Percentiles rank a stretch among this genome's conserved stretches.
phyloP scores from a whole-genome alignment of 2,888 invertebrate genomes.

The Ryuthela nishihirai region DNA sequence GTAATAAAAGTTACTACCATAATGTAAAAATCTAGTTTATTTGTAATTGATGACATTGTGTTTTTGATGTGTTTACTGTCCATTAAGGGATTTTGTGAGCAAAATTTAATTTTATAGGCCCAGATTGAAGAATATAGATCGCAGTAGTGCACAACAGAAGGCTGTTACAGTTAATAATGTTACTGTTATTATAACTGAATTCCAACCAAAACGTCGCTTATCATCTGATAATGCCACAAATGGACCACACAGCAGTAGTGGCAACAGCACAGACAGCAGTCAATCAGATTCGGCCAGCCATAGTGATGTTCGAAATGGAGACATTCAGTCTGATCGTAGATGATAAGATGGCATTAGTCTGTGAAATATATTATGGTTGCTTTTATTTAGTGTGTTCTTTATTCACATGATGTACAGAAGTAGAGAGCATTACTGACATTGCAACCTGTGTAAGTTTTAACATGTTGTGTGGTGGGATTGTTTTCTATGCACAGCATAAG shows the following conservation, averaged over 20 bases:
- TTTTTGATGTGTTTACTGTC: constrained; percentile 1
- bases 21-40: too few species aligned
- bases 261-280: constrained; percentile 35
- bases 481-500: too few species aligned
- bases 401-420: too few species aligned
- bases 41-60: too few species aligned
- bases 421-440: too few species aligned
- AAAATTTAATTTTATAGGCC: constrained; percentile 54
- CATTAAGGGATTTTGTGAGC: constrained; percentile 29
- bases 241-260: constrained; percentile 31
- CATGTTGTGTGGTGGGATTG: too few species aligned
- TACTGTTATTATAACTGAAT: constrained; percentile 95
- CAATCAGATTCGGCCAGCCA: constrained; percentile 35
- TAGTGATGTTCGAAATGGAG: constrained; percentile 34
- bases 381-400: too few species aligned
- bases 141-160: constrained; percentile 86
- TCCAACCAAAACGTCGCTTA: constrained; percentile 48
- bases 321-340: constrained; percentile 27
- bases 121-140: constrained; percentile 84
- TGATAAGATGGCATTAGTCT: constrained; percentile 11
- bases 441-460: too few species aligned
- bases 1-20: too few species aligned
- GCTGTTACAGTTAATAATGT: constrained; percentile 96
- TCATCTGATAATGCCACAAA: constrained; percentile 35
- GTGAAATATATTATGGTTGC: too few species aligned